Evolutionary conservation across 2,888 invertebrate genomes (phyloP).

Genomic region (Yponomeuta malinellus): DNA sequence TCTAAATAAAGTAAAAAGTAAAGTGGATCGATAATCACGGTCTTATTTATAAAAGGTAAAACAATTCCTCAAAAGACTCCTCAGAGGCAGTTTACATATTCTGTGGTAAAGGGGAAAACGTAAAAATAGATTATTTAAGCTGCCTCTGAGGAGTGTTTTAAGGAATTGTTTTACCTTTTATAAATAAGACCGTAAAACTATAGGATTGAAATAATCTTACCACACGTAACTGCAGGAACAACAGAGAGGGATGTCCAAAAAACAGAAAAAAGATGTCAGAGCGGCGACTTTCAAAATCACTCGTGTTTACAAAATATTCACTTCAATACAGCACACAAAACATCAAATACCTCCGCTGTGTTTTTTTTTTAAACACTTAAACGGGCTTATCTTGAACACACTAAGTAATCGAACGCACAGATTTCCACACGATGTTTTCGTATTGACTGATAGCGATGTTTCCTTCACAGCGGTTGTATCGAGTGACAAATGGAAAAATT

Average conservation of each 20-base stretch:
- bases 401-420: conserved; percentile 12
- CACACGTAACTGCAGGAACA: background rate
- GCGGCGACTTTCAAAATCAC: background rate
- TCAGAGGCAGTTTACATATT: too few relatives aligned
- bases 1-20: too few relatives aligned
- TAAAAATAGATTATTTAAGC: too few relatives aligned
- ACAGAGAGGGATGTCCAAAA: background rate
- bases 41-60: too few relatives aligned
- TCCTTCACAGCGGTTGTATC: background rate
- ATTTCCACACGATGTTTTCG: conserved; percentile 17
- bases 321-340: background rate
- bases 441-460: background rate
- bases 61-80: too few relatives aligned
- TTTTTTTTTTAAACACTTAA: background rate
- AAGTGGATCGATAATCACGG: too few relatives aligned
- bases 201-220: background rate
- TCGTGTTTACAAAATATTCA: background rate
- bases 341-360: background rate
- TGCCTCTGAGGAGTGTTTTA: too few relatives aligned
- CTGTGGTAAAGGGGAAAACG: too few relatives aligned
- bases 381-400: background rate
- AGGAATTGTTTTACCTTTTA: too few relatives aligned
- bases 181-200: too few relatives aligned
- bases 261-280: background rate
- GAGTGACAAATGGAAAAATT: background rate